Conservation (phyloP, 2,797 vertebrate genomes). For the Microctenopoma lineatum region DNA sequence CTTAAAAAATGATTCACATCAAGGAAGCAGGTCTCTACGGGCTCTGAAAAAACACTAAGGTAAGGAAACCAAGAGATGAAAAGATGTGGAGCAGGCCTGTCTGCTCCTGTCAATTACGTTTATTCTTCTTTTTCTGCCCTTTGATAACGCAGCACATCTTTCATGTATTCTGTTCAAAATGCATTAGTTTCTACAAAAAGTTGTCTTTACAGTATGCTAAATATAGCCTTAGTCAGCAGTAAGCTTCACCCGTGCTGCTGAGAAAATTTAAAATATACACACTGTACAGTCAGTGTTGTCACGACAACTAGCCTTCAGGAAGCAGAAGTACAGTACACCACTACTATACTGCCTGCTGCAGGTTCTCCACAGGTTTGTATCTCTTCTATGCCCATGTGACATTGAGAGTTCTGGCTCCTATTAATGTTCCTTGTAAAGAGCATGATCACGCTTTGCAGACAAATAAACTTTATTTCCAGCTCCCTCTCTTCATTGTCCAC, state of each 20-base stretch:
- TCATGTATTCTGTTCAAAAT: constrained; percentile 55
- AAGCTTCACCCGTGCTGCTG: constrained; percentile 9
- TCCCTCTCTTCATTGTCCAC: constrained; percentile 11
- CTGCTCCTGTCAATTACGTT: constrained; percentile 55
- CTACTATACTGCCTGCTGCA: neutral
- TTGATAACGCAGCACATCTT: constrained; percentile 46
- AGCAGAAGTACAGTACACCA: constrained; percentile 5
- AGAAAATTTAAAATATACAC: constrained; percentile 22
- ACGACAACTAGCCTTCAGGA: constrained; percentile 26
- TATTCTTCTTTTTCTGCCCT: constrained; percentile 25
- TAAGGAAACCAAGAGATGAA: constrained; percentile 55
- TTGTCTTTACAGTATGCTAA: constrained; percentile 43
- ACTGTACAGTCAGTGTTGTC: constrained; percentile 26
- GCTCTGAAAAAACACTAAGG: constrained; percentile 26
- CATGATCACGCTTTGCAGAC: constrained; percentile 18
- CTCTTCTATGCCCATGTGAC: constrained; percentile 19
- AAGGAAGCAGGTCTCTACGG: constrained; percentile 51
- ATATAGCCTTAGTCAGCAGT: constrained; percentile 52
- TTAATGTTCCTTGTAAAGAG: constrained; percentile 43
- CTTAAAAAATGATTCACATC: constrained; percentile 56
- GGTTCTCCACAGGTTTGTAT: neutral
- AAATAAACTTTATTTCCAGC: constrained; percentile 46
- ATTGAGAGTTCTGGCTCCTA: constrained; percentile 29
- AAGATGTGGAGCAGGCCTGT: constrained; percentile 38
- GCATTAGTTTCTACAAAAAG: constrained; percentile 55